Conservation (phyloP, 2,113 vertebrate species). For the Blennius ocellaris region DNA sequence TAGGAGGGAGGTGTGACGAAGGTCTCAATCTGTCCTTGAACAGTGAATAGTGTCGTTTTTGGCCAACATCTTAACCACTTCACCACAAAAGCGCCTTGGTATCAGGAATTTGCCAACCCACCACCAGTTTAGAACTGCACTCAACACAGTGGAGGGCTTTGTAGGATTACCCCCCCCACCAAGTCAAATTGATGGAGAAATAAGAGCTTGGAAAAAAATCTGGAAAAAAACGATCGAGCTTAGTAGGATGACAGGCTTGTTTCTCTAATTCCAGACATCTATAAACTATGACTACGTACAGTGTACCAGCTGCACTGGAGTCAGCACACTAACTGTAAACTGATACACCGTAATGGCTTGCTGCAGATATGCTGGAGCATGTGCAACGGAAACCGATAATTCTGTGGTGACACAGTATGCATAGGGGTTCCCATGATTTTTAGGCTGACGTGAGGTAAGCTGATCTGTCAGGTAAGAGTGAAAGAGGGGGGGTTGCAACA, state of each 20-base stretch:
- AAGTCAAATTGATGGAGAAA: slow-evolving; percentile 49
- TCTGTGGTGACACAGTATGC: slow-evolving; percentile 73
- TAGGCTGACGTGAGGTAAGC: slow-evolving; percentile 71
- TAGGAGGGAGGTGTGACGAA: background rate
- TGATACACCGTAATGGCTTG: slow-evolving; percentile 76
- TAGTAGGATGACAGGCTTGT: slow-evolving; percentile 63
- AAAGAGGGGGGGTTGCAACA: slow-evolving; percentile 18
- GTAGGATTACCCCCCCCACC: background rate
- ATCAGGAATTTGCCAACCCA: slow-evolving; percentile 10
- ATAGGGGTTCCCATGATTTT: slow-evolving; percentile 73
- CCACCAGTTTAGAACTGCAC: slow-evolving; percentile 12
- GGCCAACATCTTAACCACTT: slow-evolving; percentile 16
- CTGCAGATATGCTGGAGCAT: slow-evolving; percentile 75
- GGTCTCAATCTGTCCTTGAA: slow-evolving; percentile 4
- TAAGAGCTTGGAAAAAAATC: slow-evolving; percentile 28
- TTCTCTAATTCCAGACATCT: slow-evolving; percentile 70
- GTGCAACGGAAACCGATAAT: slow-evolving; percentile 79
- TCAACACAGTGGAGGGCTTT: slow-evolving; percentile 18
- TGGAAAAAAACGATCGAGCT: slow-evolving; percentile 56
- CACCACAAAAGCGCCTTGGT: slow-evolving; percentile 28
- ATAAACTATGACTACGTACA: slow-evolving; percentile 71
- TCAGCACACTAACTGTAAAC: slow-evolving; percentile 73
- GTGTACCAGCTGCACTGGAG: slow-evolving; percentile 70
- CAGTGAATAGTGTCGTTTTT: background rate
- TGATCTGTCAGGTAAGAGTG: slow-evolving; percentile 70